Base-by-base conservation (phyloP, 37 sponge, comb jelly and placozoan species). In the Spongia lamella region DNA sequence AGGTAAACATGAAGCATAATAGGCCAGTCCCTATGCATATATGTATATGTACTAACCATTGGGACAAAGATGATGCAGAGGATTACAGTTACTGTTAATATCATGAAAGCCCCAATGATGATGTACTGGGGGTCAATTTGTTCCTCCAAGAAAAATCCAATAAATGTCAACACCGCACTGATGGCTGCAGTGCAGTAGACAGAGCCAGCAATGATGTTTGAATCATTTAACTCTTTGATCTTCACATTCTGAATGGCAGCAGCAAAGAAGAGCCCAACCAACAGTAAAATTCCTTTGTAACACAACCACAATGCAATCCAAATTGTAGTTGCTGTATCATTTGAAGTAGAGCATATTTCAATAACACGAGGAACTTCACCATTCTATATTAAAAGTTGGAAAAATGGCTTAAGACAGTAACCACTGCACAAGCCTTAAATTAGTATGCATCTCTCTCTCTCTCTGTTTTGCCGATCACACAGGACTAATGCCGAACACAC, bases 151-250 rank as follows among this genome's bases (percentile, higher is more conserved):
- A 80, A 52, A 40, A 68, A 62, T 1, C 53, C 71, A 7, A 86
- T 26, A 1, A 80, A 26, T 3, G 63, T 75, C 21, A 75, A 47
- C 35, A 74, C 76, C 5, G 62, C 56, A n/a, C 58, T 63, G 57
- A 79, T 53, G 7, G 58, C 68, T 35, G 30, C 38, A 54, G 58
- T 68, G 7, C 29, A 50, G 30, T 58, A 61, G 17, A 79, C 79
- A 47, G 67, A 77, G 0, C 47, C 66, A 17, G 81, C 76, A 15
- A 86, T 86, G 51, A 80, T 62, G 22, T 86, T 78, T 66, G 87
- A 86, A 55, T 86, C 87, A 20, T 82, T 80, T 13, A 86, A 36
- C 32, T 75, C 29, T 39, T 79, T 86, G 27, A 86, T 33, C 55
- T 76, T 79, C 54, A 86, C 76, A 34, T 80, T 79, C 60, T 61